Evolutionary conservation across 2,888 invertebrate genomes (phyloP), one percentile per base, ranked within the genome.

Genomic region (Ochropleura plecta): DNA sequence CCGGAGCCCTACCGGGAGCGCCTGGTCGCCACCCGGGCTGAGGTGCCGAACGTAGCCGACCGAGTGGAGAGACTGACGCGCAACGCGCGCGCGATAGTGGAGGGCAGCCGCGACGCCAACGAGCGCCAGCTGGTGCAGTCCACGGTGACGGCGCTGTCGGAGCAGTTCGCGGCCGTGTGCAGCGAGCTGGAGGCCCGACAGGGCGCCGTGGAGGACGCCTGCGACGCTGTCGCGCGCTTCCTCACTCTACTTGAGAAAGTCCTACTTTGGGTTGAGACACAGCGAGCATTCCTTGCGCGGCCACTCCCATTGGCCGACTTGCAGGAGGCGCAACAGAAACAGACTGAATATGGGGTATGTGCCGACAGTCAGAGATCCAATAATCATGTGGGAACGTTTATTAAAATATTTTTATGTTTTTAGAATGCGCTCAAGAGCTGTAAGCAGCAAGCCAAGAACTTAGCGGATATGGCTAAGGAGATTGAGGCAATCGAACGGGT

Each of bases 401-500:
- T 16, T 84, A 63, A 78, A 53, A 62, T 44, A 4, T 55, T 73
- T 83, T 63, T 84, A 79, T 88, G 81, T 88, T 96, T 97, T 85
- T 96, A 98, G 98, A 97, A 97, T 92, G 98, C 98, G 91, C 98
- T 98, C 85, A 99, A 99, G 96, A 98, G 98, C 95, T 98, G 98
- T 95, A 99, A 98, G 95, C 97, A 98, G 90, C 98, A 98, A 92
- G 97, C 98, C 85, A 98, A 98, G 94, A 98, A 98, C 93, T 96
- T 99, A 91, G 98, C 98, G 89, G 99, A 99, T 93, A 99, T 99
- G 99, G 98, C 98, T 69, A 98, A 98, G 93, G 99, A 99, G 94
- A 96, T 99, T 91, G 98, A 98, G 90, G 97, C 97, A 76, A 98
- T 99, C 84, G 97, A 98, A 86, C 98, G 98, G 90, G 97, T 98